Evolutionary conservation across 2,797 vertebrate species (phyloP), one percentile per base, ranked within the genome.

Genomic region (Mastacembelus armatus): DNA sequence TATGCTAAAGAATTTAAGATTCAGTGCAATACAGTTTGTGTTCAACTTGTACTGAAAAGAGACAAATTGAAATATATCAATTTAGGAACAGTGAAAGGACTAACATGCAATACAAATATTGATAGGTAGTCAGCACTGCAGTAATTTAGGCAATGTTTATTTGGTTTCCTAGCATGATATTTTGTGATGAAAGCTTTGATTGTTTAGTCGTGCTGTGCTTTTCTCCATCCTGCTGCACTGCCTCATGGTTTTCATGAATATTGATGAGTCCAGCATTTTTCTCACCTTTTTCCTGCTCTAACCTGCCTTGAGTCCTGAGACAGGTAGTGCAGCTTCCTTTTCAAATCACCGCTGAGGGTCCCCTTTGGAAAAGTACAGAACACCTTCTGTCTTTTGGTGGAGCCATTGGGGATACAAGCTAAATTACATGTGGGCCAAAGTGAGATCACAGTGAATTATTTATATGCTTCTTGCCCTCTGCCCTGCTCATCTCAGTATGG

Each of bases 371-470:
- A 32, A 56, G 63, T 42, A 59, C 64, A 44, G 7, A 84, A 49
- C 39, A 12, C 59, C 71, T 69, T 81, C 62, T 65, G 61, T 77
- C 64, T 59, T 63, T 78, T 35, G 45, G 71, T 30, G 36, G 52
- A 57, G 62, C 77, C 69, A 47, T 57, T 0, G 48, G 77, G 81
- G 73, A 85, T 77, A 82, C 81, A 66, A 85, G 78, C 69, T 70
- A 76, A 81, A 86, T 84, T 78, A 81, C 88, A 85, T 54, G 78
- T 62, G 69, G 71, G 78, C 76, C 74, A 71, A 40, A 55, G 56
- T 66, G 58, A 81, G 80, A 88, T 83, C 73, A 83, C 50, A 77
- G 79, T 82, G 57, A 86, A 83, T 89, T 78, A 81, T 86, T 84
- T 59, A 85, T 83, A 66, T 60, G 75, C 56, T 73, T 69, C 66